Percentiles rank a stretch among this genome's conserved stretches.
Evolutionary conservation across 2,113 vertebrate species (phyloP).

Genomic region (Cyprinus carpio): DNA sequence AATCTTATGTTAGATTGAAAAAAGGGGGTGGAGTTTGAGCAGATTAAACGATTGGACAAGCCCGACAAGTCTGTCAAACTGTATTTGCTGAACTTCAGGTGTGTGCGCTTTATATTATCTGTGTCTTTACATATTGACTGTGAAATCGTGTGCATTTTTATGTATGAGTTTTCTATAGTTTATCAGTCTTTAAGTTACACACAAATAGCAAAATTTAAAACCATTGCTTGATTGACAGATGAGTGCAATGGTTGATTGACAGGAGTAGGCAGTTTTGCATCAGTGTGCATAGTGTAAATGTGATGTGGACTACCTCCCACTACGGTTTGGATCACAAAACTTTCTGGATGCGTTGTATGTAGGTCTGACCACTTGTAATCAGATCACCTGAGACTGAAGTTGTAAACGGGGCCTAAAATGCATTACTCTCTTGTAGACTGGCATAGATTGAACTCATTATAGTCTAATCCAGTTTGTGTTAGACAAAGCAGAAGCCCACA

Average conservation of each 20-base stretch:
- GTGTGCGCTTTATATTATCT: neutral
- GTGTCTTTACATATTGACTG: neutral
- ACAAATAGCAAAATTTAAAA: neutral
- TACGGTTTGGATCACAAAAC: neutral
- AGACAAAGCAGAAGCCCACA: neutral
- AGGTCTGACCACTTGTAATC: slow-evolving; percentile 1
- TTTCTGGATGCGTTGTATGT: neutral
- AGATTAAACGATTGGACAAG: neutral
- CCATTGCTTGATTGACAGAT: neutral
- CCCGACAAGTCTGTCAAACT: neutral
- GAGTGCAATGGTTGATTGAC: neutral
- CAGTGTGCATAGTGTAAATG: neutral
- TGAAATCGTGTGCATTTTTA: neutral
- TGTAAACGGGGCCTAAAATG: neutral
- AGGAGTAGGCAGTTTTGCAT: neutral
- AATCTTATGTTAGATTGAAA: neutral
- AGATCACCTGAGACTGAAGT: neutral
- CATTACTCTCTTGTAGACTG: neutral
- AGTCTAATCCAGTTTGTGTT: neutral
- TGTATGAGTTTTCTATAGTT: neutral
- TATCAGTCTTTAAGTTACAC: neutral
- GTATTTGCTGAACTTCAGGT: neutral
- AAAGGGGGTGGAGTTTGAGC: neutral
- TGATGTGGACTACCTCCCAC: neutral
- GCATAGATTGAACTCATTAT: neutral